Evolutionary conservation across 2,113 vertebrate species (phyloP).

Genomic region (Antechinus flavipes): DNA sequence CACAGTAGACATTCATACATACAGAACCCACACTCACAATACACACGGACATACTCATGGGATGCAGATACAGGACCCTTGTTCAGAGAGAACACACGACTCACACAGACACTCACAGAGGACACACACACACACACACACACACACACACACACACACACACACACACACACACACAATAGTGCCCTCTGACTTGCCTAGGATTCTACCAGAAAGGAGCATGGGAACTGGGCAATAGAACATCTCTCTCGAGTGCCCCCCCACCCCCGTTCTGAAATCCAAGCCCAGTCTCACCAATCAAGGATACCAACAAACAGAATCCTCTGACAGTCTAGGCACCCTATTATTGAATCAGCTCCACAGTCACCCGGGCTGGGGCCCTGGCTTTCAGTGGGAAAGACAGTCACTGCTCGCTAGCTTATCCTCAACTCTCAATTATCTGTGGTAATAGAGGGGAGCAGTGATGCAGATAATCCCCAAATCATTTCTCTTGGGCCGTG

Average conservation of each 20-base stretch:
- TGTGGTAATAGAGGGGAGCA: constrained; percentile 34
- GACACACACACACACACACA: too few relatives aligned
- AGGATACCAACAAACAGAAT: constrained; percentile 27
- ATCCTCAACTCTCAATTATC: constrained; percentile 40
- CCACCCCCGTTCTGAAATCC: constrained; percentile 7
- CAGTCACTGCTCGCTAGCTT: constrained; percentile 37
- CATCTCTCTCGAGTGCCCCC: not conserved
- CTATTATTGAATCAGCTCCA: not conserved
- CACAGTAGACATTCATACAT: too few relatives aligned
- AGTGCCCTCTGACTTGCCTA: constrained; percentile 6
- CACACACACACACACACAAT: not conserved
- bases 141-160: not conserved
- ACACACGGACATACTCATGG: too few relatives aligned
- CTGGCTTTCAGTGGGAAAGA: constrained; percentile 19
- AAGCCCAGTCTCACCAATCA: not conserved
- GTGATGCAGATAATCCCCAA: constrained; percentile 25
- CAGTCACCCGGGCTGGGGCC: not conserved
- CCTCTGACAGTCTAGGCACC: not conserved
- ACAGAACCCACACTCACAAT: too few relatives aligned
- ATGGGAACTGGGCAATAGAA: constrained; percentile 3
- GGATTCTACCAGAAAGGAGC: constrained; percentile 23
- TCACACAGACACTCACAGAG: too few relatives aligned
- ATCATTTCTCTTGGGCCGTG: constrained; percentile 32
- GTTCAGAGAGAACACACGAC: too few relatives aligned
- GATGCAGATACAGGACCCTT: too few relatives aligned